Conservation (phyloP, 2,113 vertebrate genomes). For the Herpailurus yagouaroundi region DNA sequence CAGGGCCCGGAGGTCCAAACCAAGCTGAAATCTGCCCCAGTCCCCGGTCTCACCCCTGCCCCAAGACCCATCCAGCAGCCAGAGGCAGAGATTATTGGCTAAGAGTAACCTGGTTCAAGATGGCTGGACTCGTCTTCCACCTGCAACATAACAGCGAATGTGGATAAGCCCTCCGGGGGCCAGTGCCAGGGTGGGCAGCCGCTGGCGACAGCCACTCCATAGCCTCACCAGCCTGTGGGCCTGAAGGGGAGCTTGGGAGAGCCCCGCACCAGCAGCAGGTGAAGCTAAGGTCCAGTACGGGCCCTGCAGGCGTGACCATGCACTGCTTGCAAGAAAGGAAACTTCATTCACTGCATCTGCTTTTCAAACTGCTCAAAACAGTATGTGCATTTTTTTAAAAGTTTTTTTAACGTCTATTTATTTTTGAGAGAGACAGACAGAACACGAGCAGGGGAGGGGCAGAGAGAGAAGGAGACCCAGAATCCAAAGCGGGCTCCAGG, state of each 20-base stretch:
- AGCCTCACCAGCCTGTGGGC: not conserved
- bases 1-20: not conserved
- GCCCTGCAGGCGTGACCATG: slow-evolving; percentile 66
- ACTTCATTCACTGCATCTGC: slow-evolving; percentile 71
- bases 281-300: slow-evolving; percentile 87
- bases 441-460: too few relatives aligned
- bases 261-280: slow-evolving; percentile 73
- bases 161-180: not conserved
- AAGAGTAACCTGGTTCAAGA: not conserved
- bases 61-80: not conserved
- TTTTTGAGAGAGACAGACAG: too few relatives aligned
- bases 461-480: too few relatives aligned
- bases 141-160: not conserved
- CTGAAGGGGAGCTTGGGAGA: not conserved
- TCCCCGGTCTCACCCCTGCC: not conserved
- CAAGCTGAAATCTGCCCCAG: not conserved
- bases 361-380: slow-evolving; percentile 73
- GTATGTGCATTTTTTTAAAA: slow-evolving; percentile 59
- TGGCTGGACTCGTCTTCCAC: rapidly evolving
- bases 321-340: slow-evolving; percentile 70
- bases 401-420: too few relatives aligned
- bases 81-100: not conserved
- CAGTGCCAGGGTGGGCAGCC: not conserved
- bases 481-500: too few relatives aligned
- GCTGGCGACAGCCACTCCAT: not conserved